Percentiles rank a stretch among this genome's conserved stretches.
Conservation (phyloP, 2,113 vertebrate species). For the Notiomystis cincta region DNA sequence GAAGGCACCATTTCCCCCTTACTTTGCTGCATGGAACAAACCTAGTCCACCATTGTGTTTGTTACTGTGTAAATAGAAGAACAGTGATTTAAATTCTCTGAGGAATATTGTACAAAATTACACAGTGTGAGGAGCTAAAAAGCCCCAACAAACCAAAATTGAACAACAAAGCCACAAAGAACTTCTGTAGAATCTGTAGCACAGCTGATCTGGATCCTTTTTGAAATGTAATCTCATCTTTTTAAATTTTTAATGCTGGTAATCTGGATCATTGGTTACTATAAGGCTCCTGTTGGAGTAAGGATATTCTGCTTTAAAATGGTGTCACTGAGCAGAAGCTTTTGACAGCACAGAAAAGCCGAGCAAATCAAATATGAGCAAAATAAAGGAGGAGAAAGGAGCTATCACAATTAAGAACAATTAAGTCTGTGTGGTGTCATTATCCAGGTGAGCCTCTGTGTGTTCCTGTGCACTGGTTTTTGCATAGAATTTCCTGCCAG, state of each 20-base stretch:
- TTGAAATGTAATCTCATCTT: accelerated
- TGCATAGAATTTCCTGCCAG: neutral
- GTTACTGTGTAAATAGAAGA: neutral
- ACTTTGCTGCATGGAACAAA: neutral
- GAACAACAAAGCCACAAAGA: neutral
- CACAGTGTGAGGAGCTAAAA: neutral
- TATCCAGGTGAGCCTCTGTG: neutral
- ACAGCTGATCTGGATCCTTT: neutral
- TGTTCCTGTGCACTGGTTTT: neutral
- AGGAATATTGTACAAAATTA: neutral
- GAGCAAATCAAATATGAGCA: neutral
- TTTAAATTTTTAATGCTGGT: neutral
- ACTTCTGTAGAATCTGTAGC: neutral
- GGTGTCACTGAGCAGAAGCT: neutral
- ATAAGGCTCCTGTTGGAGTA: neutral
- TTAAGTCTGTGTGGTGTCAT: neutral
- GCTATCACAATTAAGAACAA: neutral
- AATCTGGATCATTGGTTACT: neutral
- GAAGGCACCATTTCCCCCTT: neutral
- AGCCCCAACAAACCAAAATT: neutral
- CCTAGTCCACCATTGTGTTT: neutral
- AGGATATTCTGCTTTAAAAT: neutral
- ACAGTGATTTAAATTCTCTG: neutral
- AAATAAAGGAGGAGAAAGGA: neutral
- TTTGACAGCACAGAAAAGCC: neutral